A percentile compares a stretch with the other conserved stretches of the same genome.
Evolutionary conservation across 2,888 invertebrate species (phyloP).

Genomic region (Cantharis nigra): DNA sequence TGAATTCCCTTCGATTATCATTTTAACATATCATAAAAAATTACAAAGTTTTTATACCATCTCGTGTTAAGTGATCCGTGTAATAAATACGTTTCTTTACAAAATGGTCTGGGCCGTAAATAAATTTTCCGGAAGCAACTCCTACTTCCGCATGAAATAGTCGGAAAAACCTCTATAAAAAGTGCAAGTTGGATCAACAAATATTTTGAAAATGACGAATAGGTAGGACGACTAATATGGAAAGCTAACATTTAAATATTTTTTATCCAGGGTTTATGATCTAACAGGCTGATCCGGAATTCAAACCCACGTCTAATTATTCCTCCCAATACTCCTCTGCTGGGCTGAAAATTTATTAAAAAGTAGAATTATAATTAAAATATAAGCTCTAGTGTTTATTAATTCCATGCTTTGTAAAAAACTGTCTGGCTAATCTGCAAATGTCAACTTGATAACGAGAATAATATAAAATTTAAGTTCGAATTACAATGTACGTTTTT

Average conservation of each 20-base stretch:
- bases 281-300: too few species aligned
- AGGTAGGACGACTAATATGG: not conserved
- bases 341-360: too few species aligned
- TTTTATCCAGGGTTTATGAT: too few species aligned
- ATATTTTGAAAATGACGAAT: not conserved
- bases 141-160: not conserved
- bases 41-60: not conserved
- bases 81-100: not conserved
- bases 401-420: too few species aligned
- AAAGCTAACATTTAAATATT: not conserved
- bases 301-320: too few species aligned
- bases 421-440: too few species aligned
- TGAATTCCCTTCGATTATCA: not conserved
- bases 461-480: too few species aligned
- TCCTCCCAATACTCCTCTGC: too few species aligned
- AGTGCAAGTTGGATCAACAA: conserved; percentile 1
- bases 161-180: not conserved
- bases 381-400: too few species aligned
- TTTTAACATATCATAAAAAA: not conserved
- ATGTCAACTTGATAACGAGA: too few species aligned
- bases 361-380: too few species aligned
- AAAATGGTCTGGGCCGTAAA: not conserved
- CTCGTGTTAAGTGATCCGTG: not conserved
- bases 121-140: conserved; percentile 1
- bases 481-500: too few species aligned